Evolutionary conservation across 2,888 invertebrate species (phyloP).

Genomic region (Drosophila antonietae): DNA sequence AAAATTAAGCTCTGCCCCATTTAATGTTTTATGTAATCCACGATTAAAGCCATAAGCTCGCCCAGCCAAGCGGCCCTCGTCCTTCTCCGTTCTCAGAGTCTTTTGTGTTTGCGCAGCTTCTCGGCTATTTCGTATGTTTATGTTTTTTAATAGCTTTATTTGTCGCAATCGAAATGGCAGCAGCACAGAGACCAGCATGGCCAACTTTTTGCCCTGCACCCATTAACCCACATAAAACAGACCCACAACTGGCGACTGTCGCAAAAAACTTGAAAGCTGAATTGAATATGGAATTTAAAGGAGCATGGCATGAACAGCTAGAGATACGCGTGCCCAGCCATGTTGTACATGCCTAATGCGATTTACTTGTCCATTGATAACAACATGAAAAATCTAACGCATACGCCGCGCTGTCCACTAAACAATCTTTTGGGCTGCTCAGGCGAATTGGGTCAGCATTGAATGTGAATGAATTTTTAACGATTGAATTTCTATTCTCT

Average conservation of each 20-base stretch:
- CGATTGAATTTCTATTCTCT: neutral
- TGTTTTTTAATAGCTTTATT: constrained; percentile 52
- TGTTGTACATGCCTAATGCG: constrained; percentile 45
- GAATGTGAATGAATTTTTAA: constrained; percentile 11
- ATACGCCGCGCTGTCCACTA: constrained; percentile 25
- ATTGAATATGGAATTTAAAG: constrained; percentile 37
- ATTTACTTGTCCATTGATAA: constrained; percentile 40
- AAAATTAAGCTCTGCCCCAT: constrained; percentile 10
- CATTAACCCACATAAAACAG: constrained; percentile 48
- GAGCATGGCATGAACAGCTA: constrained; percentile 10
- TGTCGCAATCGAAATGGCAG: constrained; percentile 39
- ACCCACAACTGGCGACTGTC: constrained; percentile 18
- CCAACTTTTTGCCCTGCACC: constrained; percentile 27
- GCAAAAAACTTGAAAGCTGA: constrained; percentile 41
- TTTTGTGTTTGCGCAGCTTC: constrained; percentile 8
- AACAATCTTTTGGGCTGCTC: constrained; percentile 13
- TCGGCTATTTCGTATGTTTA: constrained; percentile 30
- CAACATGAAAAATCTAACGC: constrained; percentile 36
- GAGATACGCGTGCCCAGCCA: constrained; percentile 5
- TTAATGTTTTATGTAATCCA: constrained; percentile 33
- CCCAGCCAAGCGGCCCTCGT: constrained; percentile 2
- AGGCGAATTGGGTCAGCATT: neutral
- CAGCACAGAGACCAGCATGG: constrained; percentile 1
- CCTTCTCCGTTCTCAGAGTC: neutral
- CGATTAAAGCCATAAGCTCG: constrained; percentile 29